Evolutionary conservation across 2,797 vertebrate species (phyloP).

Genomic region (Paramormyrops hopkinsi): DNA sequence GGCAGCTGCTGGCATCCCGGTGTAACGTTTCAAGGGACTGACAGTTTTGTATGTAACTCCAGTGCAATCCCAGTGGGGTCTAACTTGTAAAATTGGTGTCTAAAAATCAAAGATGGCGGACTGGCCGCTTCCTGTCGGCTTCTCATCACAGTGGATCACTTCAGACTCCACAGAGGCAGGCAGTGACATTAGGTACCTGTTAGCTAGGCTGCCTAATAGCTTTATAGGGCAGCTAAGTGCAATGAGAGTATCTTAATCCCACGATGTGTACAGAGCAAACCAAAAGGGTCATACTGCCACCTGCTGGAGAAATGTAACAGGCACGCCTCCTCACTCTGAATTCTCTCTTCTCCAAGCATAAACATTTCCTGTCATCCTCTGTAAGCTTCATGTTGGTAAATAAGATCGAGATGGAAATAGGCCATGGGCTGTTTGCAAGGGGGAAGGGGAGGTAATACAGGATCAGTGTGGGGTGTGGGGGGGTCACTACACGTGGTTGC

Average conservation of each 20-base stretch:
- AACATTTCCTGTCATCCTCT: neutral
- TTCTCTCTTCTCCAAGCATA: neutral
- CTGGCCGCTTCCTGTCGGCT: neutral
- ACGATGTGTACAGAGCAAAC: neutral
- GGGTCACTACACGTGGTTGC: neutral
- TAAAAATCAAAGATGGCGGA: neutral
- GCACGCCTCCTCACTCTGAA: neutral
- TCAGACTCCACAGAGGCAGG: neutral
- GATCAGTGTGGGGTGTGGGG: neutral
- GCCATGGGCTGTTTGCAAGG: neutral
- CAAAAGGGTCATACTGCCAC: constrained; percentile 3
- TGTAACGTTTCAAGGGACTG: neutral
- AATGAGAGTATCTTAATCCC: neutral
- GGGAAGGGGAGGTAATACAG: neutral
- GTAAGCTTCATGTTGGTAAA: neutral
- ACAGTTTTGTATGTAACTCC: neutral
- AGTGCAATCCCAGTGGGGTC: neutral
- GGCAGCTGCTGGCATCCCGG: neutral
- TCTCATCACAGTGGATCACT: neutral
- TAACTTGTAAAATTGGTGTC: neutral
- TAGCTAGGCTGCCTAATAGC: neutral
- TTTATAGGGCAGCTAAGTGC: neutral
- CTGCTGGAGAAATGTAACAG: constrained; percentile 6
- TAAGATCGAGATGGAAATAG: neutral
- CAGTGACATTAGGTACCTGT: neutral